Evolutionary conservation across 2,888 invertebrate species (phyloP).

Genomic region (Mesorhabditis spiculigera): DNA sequence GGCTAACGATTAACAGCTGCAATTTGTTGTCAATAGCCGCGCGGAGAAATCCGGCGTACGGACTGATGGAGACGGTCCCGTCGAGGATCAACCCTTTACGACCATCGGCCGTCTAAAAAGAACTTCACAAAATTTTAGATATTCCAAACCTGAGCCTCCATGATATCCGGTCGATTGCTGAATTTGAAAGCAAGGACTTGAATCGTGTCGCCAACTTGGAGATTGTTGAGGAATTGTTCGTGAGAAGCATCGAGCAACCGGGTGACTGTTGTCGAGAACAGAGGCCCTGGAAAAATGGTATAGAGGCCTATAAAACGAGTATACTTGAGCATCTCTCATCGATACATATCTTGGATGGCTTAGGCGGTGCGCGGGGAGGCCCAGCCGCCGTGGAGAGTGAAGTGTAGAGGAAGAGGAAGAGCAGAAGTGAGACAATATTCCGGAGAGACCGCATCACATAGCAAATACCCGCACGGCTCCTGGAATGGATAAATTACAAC

Average conservation of each 20-base stretch:
- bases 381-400: background rate
- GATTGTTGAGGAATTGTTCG: slow-evolving; percentile 1
- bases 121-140: background rate
- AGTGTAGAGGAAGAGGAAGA: too few species aligned
- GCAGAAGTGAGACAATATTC: too few species aligned
- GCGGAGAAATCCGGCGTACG: slow-evolving; percentile 34
- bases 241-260: background rate
- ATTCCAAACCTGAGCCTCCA: slow-evolving; percentile 27
- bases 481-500: too few species aligned
- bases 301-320: background rate
- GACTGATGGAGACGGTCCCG: slow-evolving; percentile 25
- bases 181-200: slow-evolving; percentile 34
- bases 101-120: slow-evolving; percentile 26
- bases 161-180: slow-evolving; percentile 40
- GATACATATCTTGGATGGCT: background rate
- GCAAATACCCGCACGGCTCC: too few species aligned
- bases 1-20: slow-evolving; percentile 29
- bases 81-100: slow-evolving; percentile 27
- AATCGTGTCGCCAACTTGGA: background rate
- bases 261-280: background rate
- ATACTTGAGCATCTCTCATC: slow-evolving; percentile 2
- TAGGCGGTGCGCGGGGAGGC: background rate
- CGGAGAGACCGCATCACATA: too few species aligned
- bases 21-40: slow-evolving; percentile 32
- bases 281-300: slow-evolving; percentile 1